These are phyloP conservation scores for Rousettus madagascariensis DNA, from an alignment of 2,797 vertebrate species.

Conservation along the genomic window DNA sequence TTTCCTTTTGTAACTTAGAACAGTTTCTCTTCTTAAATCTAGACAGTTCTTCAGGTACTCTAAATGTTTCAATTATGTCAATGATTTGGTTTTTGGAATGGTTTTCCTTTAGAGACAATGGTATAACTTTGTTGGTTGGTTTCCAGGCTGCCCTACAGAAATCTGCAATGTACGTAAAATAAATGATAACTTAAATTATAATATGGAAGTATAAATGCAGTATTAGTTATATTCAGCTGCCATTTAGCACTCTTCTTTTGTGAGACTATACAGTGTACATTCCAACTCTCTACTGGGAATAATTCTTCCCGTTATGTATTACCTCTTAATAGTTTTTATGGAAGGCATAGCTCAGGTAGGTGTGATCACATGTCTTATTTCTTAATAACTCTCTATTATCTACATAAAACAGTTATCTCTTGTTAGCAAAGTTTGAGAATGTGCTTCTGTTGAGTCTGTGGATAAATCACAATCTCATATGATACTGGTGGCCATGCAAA, in stretches of 20 bases:
- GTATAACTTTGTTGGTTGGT: neutral
- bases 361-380: neutral
- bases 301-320: neutral
- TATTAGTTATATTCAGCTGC: neutral
- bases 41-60: neutral
- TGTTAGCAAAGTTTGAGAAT: neutral
- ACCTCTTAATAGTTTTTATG: neutral
- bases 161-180: neutral
- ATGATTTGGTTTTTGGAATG: slow-evolving; percentile 10
- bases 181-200: neutral
- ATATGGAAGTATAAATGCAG: neutral
- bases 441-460: neutral
- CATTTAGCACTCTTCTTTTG: neutral
- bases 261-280: neutral
- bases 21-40: neutral
- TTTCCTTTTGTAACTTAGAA: neutral
- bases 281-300: neutral
- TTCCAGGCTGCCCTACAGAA: neutral
- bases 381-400: neutral
- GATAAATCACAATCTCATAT: neutral
- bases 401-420: neutral
- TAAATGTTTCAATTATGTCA: neutral
- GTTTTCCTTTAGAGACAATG: neutral
- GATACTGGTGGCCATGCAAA: neutral
- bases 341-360: neutral